phyloP scores from a whole-genome alignment of 2,888 invertebrate genomes.

The Hofmannophila pseudospretella region DNA sequence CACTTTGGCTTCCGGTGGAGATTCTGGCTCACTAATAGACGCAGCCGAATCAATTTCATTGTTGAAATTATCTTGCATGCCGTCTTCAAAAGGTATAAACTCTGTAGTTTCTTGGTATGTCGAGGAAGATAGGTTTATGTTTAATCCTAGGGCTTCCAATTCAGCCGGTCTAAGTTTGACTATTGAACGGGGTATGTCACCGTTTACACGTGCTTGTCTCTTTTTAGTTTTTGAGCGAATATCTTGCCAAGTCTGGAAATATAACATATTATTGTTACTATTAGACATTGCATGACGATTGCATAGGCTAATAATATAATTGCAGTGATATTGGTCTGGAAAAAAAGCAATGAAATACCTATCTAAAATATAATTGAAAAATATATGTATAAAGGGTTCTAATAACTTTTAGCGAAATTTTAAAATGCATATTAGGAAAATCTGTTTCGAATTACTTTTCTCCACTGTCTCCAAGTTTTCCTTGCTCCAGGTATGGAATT shows the following conservation, averaged over 20 bases:
- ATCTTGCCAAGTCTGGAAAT: constrained; percentile 69
- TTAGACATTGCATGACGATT: too few species aligned
- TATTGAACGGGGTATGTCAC: constrained; percentile 36
- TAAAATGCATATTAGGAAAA: too few species aligned
- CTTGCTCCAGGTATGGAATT: constrained; percentile 58
- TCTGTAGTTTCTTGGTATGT: constrained; percentile 41
- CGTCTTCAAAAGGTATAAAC: constrained; percentile 39
- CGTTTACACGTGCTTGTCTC: constrained; percentile 36
- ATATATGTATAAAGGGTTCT: too few species aligned
- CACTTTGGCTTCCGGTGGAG: constrained; percentile 46
- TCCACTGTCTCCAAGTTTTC: constrained; percentile 69
- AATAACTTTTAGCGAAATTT: neutral
- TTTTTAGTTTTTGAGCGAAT: constrained; percentile 55
- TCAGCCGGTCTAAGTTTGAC: constrained; percentile 42
- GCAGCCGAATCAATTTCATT: constrained; percentile 32
- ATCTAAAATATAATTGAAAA: too few species aligned
- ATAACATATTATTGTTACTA: too few species aligned
- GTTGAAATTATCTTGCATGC: constrained; percentile 29
- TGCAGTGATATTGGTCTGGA: too few species aligned
- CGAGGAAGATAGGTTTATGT: constrained; percentile 43
- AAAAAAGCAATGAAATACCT: too few species aligned
- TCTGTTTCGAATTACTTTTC: constrained; percentile 40
- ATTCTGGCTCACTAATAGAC: constrained; percentile 47
- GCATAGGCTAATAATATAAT: too few species aligned
- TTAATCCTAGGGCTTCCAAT: constrained; percentile 49